Conservation (phyloP, 2,888 invertebrate species). For the Geotrupes spiniger region DNA sequence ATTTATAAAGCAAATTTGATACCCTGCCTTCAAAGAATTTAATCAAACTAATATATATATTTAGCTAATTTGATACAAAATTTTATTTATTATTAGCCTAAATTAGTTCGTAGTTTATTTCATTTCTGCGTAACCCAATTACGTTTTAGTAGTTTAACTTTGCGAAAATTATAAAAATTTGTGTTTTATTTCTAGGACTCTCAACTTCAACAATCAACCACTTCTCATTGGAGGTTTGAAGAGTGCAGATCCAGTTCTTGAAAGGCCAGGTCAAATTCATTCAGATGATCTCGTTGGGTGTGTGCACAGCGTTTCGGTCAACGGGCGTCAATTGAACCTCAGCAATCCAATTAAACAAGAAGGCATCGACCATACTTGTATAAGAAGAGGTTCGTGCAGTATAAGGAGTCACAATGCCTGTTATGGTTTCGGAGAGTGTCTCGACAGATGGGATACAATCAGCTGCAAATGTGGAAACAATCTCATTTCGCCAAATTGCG, state of each 20-base stretch:
- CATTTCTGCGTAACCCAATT: too few relatives aligned
- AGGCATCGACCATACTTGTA: slow-evolving; percentile 74
- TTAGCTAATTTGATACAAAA: too few relatives aligned
- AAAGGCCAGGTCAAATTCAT: slow-evolving; percentile 85
- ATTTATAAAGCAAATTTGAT: too few relatives aligned
- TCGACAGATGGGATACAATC: slow-evolving; percentile 80
- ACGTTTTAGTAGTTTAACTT: too few relatives aligned
- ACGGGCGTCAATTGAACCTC: slow-evolving; percentile 79
- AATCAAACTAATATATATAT: too few relatives aligned
- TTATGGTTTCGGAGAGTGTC: slow-evolving; percentile 66
- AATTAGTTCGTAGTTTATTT: too few relatives aligned
- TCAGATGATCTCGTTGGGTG: slow-evolving; percentile 94
- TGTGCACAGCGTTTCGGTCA: slow-evolving; percentile 84
- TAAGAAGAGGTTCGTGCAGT: slow-evolving; percentile 65
- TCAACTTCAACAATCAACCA: slow-evolving; percentile 88
- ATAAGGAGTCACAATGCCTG: slow-evolving; percentile 57
- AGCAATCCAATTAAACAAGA: slow-evolving; percentile 72
- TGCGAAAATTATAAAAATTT: too few relatives aligned
- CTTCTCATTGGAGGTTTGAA: slow-evolving; percentile 82
- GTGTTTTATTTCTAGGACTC: slow-evolving; percentile 62
- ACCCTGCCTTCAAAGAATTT: too few relatives aligned
- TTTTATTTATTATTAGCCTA: too few relatives aligned
- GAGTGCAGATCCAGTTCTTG: slow-evolving; percentile 81
- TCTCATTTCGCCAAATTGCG: slow-evolving; percentile 76
- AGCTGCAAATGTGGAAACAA: slow-evolving; percentile 69